phyloP scores from a whole-genome alignment of 2,888 invertebrate species.

The Cheiracanthium punctorium region DNA sequence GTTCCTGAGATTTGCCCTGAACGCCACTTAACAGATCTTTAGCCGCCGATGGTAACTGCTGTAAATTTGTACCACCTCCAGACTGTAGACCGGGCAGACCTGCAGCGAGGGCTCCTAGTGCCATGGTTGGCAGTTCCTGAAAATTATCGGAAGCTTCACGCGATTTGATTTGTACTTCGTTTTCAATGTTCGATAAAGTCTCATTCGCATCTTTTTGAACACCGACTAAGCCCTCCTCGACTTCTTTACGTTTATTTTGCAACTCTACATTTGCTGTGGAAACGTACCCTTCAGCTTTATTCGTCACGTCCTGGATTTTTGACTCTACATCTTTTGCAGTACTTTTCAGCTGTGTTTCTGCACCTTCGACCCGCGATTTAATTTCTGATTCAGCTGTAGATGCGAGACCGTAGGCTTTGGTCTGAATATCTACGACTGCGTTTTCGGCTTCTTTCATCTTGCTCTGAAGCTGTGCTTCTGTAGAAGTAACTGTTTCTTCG shows the following conservation, averaged over 20 bases:
- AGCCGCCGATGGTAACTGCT: neutral
- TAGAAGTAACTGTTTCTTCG: neutral
- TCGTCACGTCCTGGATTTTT: slow-evolving; percentile 31
- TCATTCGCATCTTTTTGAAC: neutral
- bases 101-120: slow-evolving; percentile 31
- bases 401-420: neutral
- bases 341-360: slow-evolving; percentile 22
- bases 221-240: slow-evolving; percentile 18
- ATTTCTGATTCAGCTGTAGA: slow-evolving; percentile 39
- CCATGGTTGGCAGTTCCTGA: slow-evolving; percentile 44
- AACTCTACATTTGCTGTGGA: slow-evolving; percentile 42
- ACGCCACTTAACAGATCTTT: slow-evolving; percentile 31
- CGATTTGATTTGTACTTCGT: slow-evolving; percentile 33
- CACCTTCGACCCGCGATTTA: slow-evolving; percentile 28
- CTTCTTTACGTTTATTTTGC: slow-evolving; percentile 34
- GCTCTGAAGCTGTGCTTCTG: neutral
- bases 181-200: neutral
- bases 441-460: slow-evolving; percentile 20
- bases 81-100: neutral
- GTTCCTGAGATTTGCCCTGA: slow-evolving; percentile 40
- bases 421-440: slow-evolving; percentile 17
- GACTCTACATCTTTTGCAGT: slow-evolving; percentile 30
- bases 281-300: slow-evolving; percentile 44
- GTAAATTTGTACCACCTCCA: neutral
- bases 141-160: slow-evolving; percentile 39